Evolutionary conservation across 2,797 vertebrate genomes (phyloP).

Genomic region (Melanotaenia maccullochi): DNA sequence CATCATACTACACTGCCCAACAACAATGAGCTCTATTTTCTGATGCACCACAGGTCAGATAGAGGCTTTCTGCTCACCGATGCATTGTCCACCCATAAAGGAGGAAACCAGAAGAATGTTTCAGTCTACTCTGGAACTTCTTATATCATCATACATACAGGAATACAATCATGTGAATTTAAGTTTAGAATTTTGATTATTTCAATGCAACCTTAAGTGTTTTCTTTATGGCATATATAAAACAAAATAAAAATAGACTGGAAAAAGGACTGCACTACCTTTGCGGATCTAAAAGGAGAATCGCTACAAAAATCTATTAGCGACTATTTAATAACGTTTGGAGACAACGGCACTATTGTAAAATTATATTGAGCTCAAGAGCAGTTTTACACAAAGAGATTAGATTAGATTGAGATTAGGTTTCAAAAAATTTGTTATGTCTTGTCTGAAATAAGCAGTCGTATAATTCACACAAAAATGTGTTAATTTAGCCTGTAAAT

Average conservation of each 20-base stretch:
- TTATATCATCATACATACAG: conserved; percentile 25
- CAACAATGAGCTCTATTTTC: conserved; percentile 79
- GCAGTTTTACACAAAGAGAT: conserved; percentile 63
- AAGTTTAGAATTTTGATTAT: not conserved
- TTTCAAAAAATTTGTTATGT: conserved; percentile 46
- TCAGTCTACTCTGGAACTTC: conserved; percentile 23
- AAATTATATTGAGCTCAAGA: conserved; percentile 70
- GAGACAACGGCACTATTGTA: conserved; percentile 68
- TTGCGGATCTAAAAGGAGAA: conserved; percentile 17
- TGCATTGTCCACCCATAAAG: conserved; percentile 68
- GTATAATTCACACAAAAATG: not conserved
- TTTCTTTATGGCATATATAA: conserved; percentile 3
- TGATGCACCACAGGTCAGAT: conserved; percentile 71
- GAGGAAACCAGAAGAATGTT: conserved; percentile 56
- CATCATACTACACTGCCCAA: conserved; percentile 82
- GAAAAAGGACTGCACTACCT: not conserved
- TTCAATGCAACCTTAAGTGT: conserved; percentile 21
- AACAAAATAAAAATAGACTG: not conserved
- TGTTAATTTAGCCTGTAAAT: not conserved
- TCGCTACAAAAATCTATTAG: conserved; percentile 54
- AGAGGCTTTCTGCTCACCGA: conserved; percentile 59
- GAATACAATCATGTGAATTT: conserved; percentile 7
- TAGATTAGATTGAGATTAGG: conserved; percentile 16
- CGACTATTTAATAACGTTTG: conserved; percentile 52
- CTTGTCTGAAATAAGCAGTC: conserved; percentile 25